Conservation (phyloP, 2,888 invertebrate genomes). For the Theretra japonica region DNA sequence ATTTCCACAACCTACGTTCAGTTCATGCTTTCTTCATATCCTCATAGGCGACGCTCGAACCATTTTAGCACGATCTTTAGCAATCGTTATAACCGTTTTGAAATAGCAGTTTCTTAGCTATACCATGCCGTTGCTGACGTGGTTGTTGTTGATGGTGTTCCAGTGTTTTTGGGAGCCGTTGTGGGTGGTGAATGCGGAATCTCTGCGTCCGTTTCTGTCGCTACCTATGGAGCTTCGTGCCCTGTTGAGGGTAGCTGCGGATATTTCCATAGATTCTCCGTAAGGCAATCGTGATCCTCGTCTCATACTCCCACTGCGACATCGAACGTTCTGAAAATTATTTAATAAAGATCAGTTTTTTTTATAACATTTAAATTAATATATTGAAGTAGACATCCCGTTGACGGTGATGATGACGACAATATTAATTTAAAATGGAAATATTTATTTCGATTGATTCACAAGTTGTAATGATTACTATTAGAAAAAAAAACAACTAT, state of each 20-base stretch:
- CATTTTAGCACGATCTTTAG: not conserved
- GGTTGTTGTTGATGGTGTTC: slow-evolving; percentile 74
- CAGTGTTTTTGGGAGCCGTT: slow-evolving; percentile 71
- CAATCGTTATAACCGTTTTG: slow-evolving; percentile 1
- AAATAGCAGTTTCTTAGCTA: slow-evolving; percentile 42
- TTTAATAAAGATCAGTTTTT: slow-evolving; percentile 24
- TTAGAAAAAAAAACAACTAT: too few species aligned
- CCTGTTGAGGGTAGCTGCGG: slow-evolving; percentile 74
- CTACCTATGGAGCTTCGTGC: slow-evolving; percentile 66
- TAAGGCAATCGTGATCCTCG: slow-evolving; percentile 75
- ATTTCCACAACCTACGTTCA: not conserved
- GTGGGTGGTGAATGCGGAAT: slow-evolving; percentile 59
- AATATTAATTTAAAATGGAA: too few species aligned
- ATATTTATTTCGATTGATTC: too few species aligned
- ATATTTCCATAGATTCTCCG: slow-evolving; percentile 81
- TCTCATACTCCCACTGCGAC: slow-evolving; percentile 62
- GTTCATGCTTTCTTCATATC: not conserved
- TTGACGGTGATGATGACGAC: too few species aligned
- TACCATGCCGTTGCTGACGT: slow-evolving; percentile 65
- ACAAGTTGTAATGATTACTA: too few species aligned
- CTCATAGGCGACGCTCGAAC: not conserved
- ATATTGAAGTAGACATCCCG: too few species aligned
- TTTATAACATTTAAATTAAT: too few species aligned
- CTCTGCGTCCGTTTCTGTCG: slow-evolving; percentile 61
- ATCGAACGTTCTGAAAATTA: slow-evolving; percentile 61